Conservation (phyloP, 2,888 invertebrate species). For the Linyphia triangularis region DNA sequence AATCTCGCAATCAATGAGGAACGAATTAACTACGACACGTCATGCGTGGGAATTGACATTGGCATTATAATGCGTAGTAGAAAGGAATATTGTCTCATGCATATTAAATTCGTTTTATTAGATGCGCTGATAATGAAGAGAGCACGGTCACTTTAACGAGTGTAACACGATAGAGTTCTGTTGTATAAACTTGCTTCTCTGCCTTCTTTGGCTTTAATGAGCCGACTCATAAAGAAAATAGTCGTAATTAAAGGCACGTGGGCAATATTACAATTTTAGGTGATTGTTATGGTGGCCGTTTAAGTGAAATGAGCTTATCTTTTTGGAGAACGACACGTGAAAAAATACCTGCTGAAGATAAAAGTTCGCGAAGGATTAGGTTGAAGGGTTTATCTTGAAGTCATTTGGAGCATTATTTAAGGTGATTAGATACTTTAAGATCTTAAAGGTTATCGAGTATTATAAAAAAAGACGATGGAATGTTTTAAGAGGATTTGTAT, state of each 20-base stretch:
- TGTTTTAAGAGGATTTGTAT: neutral
- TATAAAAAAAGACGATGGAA: neutral
- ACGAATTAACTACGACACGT: slow-evolving; percentile 34
- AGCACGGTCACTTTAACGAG: too few relatives aligned
- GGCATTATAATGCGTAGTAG: slow-evolving; percentile 43
- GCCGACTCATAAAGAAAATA: slow-evolving; percentile 19
- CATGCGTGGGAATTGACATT: slow-evolving; percentile 51
- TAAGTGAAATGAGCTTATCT: slow-evolving; percentile 41
- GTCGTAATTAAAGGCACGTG: slow-evolving; percentile 29
- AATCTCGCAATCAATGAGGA: slow-evolving; percentile 47
- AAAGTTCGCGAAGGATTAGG: neutral
- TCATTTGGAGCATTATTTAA: neutral
- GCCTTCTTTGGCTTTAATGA: slow-evolving; percentile 18
- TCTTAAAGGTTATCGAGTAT: neutral
- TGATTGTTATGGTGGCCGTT: slow-evolving; percentile 1
- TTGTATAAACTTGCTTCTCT: neutral
- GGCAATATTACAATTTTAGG: slow-evolving; percentile 16
- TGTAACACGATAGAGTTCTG: neutral
- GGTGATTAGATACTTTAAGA: neutral
- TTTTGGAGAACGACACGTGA: neutral
- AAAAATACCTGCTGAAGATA: neutral
- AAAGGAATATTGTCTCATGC: slow-evolving; percentile 46
- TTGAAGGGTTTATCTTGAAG: neutral
- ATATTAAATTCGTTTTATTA: neutral
- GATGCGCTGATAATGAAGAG: neutral